Percentiles rank a stretch among this genome's conserved stretches.
phyloP scores from a whole-genome alignment of 2,888 invertebrate genomes.

The Aleiodes testaceus region DNA sequence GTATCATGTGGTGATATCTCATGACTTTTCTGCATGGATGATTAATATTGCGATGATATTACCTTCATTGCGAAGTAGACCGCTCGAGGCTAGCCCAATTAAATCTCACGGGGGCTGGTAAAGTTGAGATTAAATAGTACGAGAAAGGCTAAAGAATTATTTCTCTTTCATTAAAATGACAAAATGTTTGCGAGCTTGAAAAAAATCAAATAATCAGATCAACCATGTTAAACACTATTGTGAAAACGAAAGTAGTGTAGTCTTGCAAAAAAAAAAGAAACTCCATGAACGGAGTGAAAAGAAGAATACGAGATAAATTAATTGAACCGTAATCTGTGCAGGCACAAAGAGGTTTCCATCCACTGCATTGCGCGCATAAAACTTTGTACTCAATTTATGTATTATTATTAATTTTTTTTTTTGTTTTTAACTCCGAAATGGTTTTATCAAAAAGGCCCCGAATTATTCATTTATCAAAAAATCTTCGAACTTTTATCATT shows the following conservation, averaged over 20 bases:
- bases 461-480: constrained; percentile 10
- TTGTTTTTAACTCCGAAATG: constrained; percentile 23
- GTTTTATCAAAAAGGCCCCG: constrained; percentile 29
- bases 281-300: not conserved
- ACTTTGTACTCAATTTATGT: constrained; percentile 13
- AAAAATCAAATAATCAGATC: too few species aligned
- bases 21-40: not conserved
- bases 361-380: constrained; percentile 24
- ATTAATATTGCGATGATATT: constrained; percentile 14
- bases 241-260: too few species aligned
- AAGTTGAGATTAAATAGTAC: constrained; percentile 7
- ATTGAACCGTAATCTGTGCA: constrained; percentile 18
- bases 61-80: constrained; percentile 26
- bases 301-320: constrained; percentile 12
- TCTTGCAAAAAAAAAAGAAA: too few species aligned
- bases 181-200: not conserved
- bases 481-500: not conserved
- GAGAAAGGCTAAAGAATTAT: not conserved
- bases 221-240: too few species aligned
- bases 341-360: constrained; percentile 35
- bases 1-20: too few species aligned
- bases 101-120: not conserved
- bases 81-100: constrained; percentile 7
- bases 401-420: constrained; percentile 4
- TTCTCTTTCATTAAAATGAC: not conserved